Evolutionary conservation across 2,888 invertebrate genomes (phyloP), one percentile per base, ranked within the genome.

Genomic region (Ophion costatus): DNA sequence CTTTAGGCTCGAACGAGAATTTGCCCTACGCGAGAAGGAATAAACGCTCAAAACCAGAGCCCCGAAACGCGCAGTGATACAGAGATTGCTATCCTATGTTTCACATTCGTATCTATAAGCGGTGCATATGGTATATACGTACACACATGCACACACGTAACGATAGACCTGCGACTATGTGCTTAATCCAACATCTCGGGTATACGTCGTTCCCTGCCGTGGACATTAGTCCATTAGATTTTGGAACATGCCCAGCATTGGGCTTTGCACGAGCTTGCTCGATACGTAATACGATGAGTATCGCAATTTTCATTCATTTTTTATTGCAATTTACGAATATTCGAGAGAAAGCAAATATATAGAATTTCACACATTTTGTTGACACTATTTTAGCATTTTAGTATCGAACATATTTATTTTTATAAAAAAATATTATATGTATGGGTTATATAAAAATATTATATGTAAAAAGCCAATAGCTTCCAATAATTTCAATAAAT

Each of bases 21-120:
- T 71, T 71, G 57, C 57, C 71, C 57, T 71, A 20, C 24, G 56
- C 71, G n/a, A 51, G 51, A 38, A 42, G 73, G 17, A 59, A 61
- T 20, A 59, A 20, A 61, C 61, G 29, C 22, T 61, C 38, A 33
- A 73, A 73, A 14, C 42, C 57, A 20, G 56, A 69, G 45, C 45
- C 42, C 24, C 33, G 33, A 71, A 56, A 71, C 51, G 2, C 33
- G 33, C 20, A 57, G 33, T 56, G 51, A 69, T 69, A 7, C 69
- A 56, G 9, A n/a, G 56, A n/a, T 73, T 73, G 38, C 22, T 73
- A 42, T 17, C 24, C 70, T 24, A 61, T 56, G 57, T 74, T 71
- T 77, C 77, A 45, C 73, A 85, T 79, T 10, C 59, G 10, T 77
- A 59, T 85, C 10, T 29, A 17, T 17, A 10, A 6, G 64, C 61